Base-by-base conservation (phyloP, 2,888 invertebrate genomes). In the Lasioglossum vierecki region DNA sequence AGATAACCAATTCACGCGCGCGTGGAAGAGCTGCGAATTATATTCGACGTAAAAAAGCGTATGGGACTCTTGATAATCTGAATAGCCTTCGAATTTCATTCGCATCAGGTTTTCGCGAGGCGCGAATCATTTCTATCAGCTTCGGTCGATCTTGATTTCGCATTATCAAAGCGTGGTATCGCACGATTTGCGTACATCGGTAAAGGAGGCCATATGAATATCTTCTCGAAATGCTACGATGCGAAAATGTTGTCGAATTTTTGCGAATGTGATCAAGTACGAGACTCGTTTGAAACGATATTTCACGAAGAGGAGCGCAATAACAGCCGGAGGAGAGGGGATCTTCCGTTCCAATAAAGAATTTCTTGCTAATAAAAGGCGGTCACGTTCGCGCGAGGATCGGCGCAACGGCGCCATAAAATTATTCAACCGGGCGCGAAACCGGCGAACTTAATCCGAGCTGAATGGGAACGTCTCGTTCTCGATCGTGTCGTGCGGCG, bases 21-120 rank as follows among this genome's bases (percentile, higher is more conserved):
- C 46, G 46, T 4, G 46, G 5, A 76, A 79, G 60, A 84, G 73
- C 83, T 44, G 66, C 60, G 84, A 83, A 83, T 83, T 79, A 83
- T 83, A 79, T 73, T 76, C 74, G 46, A 15, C 70, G 8, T 15
- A 76, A 75, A 83, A 84, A 72, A 30, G 35, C 26, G 13, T 11
- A 30, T 4, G 46, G 26, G 26, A 26, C 60, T 74, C 22, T 6
- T 26, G 41, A 63, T 22, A 26, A 6, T 13, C 9, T 83, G 84
- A 83, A 84, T 84, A 73, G 44, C 18, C 66, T 66, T 84, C 83
- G 84, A 84, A 83, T 83, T 84, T 83, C 76, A 83, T 83, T 84
- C 79, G 60, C 76, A 73, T 83, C 41, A 72, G 76, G 79, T 76
- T 83, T 76, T 75, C 84, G 76, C 63, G 26, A 44, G 53, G 35